Evolutionary conservation across 2,113 vertebrate species (phyloP), one percentile per base, ranked within the genome.

Genomic region (Corydoras sp.): DNA sequence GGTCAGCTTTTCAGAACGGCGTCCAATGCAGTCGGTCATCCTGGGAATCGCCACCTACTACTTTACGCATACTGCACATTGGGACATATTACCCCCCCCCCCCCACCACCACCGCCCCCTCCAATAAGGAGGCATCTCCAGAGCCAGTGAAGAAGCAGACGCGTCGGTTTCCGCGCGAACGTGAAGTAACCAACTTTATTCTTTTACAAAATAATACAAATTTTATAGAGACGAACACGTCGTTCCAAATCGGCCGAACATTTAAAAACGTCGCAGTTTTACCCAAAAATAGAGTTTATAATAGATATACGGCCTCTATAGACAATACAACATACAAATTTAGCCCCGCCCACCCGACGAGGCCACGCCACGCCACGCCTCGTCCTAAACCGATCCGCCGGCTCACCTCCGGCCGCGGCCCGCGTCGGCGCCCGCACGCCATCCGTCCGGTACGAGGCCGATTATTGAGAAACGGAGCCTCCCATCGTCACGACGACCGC

Each of bases 131-230:
- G 4, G 35, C 35, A 43, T 8, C 35, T 4, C 4, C 35, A 10
- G 11, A 53, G 3, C 10, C 51, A 3, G 51, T 53, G 51, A 53
- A 53, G 13, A 10, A 12, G 1, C 51, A 53, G 51, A 56, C 6
- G 35, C 7, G 35, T 4, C 35, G 35, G 35, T 43, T 43, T 8
- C 35, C 18, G 18, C 18, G 13, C 24, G 10, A 35, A 73, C 58
- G 30, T 76, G 71, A 73, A 76, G 74, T 76, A 73, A 79, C 65
- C 69, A 79, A 76, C 66, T 93, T 92, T 93, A 92, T 94, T 93
- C 91, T 88, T 93, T 95, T 94, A 92, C 90, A 92, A 93, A 92
- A 92, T 91, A 92, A 90, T 94, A 92, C 93, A 94, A 93, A 93
- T 90, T 73, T 79, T 49, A 72, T 68, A 90, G 88, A 91, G 88